Evolutionary conservation across 2,113 vertebrate species (phyloP), one percentile per base, ranked within the genome.

Genomic region (Lophotis ruficrista): DNA sequence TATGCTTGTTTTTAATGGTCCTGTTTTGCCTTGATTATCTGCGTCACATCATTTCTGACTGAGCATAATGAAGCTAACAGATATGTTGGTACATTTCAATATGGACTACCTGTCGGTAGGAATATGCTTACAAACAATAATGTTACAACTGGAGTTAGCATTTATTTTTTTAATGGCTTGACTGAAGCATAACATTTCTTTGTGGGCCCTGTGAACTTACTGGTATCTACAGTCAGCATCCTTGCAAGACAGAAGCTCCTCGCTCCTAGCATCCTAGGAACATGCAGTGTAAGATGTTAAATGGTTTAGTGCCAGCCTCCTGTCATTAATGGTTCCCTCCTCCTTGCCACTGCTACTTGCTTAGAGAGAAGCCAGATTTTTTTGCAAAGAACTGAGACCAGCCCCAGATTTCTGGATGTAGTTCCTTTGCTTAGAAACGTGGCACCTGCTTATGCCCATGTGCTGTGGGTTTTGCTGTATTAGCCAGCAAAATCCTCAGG

Each of bases 1-100:
- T 92, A 35, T 87, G 37, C 68, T 96, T 92, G 69, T 80, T 94
- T 93, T 91, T 90, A 95, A 93, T 58, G 62, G 57, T 54, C 57
- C 66, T 61, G 37, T 78, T 96, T 77, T 91, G 38, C 85, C 51
- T 84, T 80, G 82, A 92, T 95, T 91, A 68, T 83, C 69, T 84
- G 38, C 4, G 1, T 72, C 4, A 1, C 69, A 61, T 93, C 66
- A 71, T 53, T 96, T 96, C 75, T 95, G 87, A 79, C 82, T 90
- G 31, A 96, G 69, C 57, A 53, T 48, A 54, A 53, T 1, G 7
- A 71, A 75, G 62, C 33, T 35, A 47, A n/a, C 3, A 9, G 47
- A 16, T 28, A 20, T 41, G 25, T 71, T 61, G 71, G 24, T 57
- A 83, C 37, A 37, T 75, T 89, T 90, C 53, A 54, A 19, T 37